Percentiles rank a stretch among this genome's conserved stretches.
Evolutionary conservation across 2,113 vertebrate species (phyloP).

Genomic region (Trogon surrucura): DNA sequence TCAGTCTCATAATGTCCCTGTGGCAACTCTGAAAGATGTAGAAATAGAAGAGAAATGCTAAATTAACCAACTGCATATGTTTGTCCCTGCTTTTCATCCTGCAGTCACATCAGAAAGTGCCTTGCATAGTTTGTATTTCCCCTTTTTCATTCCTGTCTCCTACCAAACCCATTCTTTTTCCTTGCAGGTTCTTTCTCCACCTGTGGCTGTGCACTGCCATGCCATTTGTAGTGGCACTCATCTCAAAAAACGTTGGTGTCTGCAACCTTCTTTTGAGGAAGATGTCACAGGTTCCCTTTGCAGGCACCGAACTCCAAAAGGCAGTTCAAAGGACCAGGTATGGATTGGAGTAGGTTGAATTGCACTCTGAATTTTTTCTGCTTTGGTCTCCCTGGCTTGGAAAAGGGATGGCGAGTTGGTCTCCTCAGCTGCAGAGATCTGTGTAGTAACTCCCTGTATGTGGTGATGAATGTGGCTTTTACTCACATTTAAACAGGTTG

Average conservation of each 20-base stretch:
- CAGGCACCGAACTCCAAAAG: not conserved
- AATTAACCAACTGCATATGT: not conserved
- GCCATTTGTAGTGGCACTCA: not conserved
- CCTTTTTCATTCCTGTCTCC: not conserved
- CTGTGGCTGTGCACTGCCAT: not conserved
- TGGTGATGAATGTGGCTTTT: not conserved
- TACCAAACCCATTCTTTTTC: not conserved
- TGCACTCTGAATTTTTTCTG: not conserved
- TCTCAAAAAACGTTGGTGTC: not conserved
- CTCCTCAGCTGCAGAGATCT: not conserved
- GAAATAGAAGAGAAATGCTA: slow-evolving; percentile 18
- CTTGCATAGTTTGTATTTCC: not conserved
- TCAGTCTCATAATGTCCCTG: not conserved
- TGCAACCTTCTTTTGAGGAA: not conserved
- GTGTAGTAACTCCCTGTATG: not conserved
- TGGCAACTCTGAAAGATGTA: not conserved
- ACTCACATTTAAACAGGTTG: not conserved
- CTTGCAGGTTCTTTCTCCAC: not conserved
- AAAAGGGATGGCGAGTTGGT: not conserved
- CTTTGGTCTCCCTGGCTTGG: not conserved
- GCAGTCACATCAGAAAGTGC: not conserved
- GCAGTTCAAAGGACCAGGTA: not conserved
- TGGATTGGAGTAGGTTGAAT: not conserved
- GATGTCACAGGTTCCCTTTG: not conserved
- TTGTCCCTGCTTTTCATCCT: not conserved